Evolutionary conservation across 2,888 invertebrate species (phyloP).

Genomic region (Melinaea menophilus): DNA sequence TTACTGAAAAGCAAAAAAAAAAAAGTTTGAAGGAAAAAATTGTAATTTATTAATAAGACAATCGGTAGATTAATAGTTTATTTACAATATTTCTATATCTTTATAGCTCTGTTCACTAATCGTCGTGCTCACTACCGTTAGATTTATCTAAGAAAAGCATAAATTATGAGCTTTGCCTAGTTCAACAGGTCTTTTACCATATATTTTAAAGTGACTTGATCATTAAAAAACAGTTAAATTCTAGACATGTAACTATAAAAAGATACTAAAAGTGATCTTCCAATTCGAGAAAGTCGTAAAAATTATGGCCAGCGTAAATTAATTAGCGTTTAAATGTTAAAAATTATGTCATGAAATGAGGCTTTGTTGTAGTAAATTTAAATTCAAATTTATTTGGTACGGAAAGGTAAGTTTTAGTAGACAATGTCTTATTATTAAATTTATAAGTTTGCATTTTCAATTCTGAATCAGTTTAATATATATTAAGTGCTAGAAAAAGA

Average conservation of each 20-base stretch:
- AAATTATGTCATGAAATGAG: too few species aligned
- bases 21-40: too few species aligned
- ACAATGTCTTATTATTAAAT: too few species aligned
- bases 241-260: slow-evolving; percentile 6
- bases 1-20: too few species aligned
- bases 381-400: too few species aligned
- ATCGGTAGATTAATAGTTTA: slow-evolving; percentile 31
- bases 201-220: slow-evolving; percentile 31
- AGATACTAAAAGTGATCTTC: slow-evolving; percentile 10
- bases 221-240: slow-evolving; percentile 21
- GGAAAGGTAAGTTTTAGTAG: too few species aligned
- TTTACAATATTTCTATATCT: slow-evolving; percentile 30
- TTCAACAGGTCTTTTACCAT: slow-evolving; percentile 53
- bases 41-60: slow-evolving; percentile 6
- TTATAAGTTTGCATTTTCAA: too few species aligned
- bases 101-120: slow-evolving; percentile 29
- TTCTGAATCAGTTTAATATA: too few species aligned
- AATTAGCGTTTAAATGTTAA: too few species aligned
- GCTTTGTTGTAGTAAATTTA: too few species aligned
- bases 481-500: too few species aligned
- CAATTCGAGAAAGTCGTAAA: slow-evolving; percentile 2
- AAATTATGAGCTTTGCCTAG: slow-evolving; percentile 59
- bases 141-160: slow-evolving; percentile 40
- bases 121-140: slow-evolving; percentile 40
- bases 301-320: not conserved